A percentile compares a stretch with the other conserved stretches of the same genome.
Evolutionary conservation across 2,888 invertebrate species (phyloP).

Genomic region (Caenorhabditis sp.): DNA sequence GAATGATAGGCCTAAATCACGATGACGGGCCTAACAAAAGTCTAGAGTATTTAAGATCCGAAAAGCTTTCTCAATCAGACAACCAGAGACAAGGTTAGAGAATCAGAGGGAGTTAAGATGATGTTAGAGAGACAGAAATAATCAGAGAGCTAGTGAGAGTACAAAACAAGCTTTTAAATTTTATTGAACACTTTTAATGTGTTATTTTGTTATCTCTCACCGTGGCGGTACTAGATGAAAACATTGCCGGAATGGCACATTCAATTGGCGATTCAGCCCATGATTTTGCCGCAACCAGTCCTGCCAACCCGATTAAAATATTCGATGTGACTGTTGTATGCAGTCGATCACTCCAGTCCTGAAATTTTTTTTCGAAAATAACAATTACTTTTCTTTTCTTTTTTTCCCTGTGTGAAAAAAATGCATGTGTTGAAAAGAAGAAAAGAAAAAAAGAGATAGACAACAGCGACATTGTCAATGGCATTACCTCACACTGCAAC

Average conservation of each 20-base stretch:
- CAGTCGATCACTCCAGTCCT: constrained; percentile 50
- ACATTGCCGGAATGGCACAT: constrained; percentile 52
- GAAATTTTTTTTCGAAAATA: too few relatives aligned
- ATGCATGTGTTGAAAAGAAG: neutral
- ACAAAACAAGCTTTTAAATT: neutral
- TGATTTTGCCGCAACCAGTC: constrained; percentile 48
- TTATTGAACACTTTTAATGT: neutral
- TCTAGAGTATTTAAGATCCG: too few relatives aligned
- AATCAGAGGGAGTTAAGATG: too few relatives aligned
- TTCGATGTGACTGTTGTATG: constrained; percentile 55
- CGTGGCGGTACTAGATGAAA: constrained; percentile 48
- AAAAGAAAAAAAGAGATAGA: neutral
- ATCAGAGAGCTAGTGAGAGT: neutral
- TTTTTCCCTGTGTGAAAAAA: neutral
- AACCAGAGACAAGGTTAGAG: too few relatives aligned
- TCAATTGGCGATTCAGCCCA: constrained; percentile 51
- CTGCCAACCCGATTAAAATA: constrained; percentile 43
- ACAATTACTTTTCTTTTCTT: neutral
- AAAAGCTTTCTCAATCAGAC: too few relatives aligned
- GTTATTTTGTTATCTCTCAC: constrained; percentile 20
- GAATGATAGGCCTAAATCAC: too few relatives aligned
- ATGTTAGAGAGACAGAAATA: constrained; percentile 5
- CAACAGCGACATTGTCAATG: neutral
- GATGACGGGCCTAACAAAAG: too few relatives aligned
- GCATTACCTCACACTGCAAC: neutral